Evolutionary conservation across 2,797 vertebrate species (phyloP), one percentile per base, ranked within the genome.

Genomic region (Heterohyrax brucei): DNA sequence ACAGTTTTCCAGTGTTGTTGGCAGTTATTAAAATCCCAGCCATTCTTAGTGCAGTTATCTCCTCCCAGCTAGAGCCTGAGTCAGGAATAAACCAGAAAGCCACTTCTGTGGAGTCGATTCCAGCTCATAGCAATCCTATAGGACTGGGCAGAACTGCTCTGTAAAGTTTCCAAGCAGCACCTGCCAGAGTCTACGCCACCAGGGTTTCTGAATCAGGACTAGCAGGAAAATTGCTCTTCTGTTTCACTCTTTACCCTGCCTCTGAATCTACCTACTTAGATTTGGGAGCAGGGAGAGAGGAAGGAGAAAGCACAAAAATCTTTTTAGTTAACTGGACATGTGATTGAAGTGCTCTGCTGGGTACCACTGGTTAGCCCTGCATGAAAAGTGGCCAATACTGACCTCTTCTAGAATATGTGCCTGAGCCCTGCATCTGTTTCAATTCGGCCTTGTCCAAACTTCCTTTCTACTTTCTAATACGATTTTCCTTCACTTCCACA

Each of bases 191-290:
- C 39, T 39, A 39, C 39, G 39, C 39, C 39, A 39, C 39, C 39
- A 39, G 39, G 39, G 39, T 39, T 39, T 39, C 39, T 39, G 39
- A 39, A 39, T 39, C 39, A 39, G 39, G 39, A 39, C 39, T 39
- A 18, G 24, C 30, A 62, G 44, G 44, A 88, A 61, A 87, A 87
- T 22, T 18, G 62, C 10, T 64, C 62, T 82, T 44, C 5, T 64
- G 56, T 18, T 79, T 68, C 2, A 39, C 3, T 66, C 14, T 84
- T 79, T 81, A 46, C 28, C 39, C 5, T 91, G 33, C 5, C 48
- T 89, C 66, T 95, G n/a, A 79, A 39, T 77, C 48, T 50, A 75
- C 33, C 30, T n/a, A 87, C 24, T 61, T 79, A 92, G 68, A 64
- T 70, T 76, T 93, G 66, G 72, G 64, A 24, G 56, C 0, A 1